Evolutionary conservation across 2,797 vertebrate species (phyloP).

Genomic region (Anas flavirostris): DNA sequence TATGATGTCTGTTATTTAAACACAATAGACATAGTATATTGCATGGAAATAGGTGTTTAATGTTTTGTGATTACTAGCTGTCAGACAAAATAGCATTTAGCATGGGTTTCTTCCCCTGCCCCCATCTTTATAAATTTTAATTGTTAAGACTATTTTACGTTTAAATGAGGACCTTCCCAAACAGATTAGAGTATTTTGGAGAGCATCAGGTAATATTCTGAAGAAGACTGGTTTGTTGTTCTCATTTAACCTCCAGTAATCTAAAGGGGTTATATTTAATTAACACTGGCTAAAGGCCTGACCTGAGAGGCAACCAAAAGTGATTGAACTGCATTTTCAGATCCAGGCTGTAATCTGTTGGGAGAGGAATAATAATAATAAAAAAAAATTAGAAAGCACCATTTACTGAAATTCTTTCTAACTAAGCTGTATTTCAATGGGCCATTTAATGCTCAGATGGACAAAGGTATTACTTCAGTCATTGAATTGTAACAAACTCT

Average conservation of each 20-base stretch:
- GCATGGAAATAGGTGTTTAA: conserved; percentile 57
- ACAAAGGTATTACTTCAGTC: conserved; percentile 88
- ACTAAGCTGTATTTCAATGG: conserved; percentile 86
- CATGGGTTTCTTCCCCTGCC: neutral
- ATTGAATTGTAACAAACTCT: conserved; percentile 82
- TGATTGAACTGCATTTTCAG: conserved; percentile 86
- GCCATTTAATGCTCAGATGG: conserved; percentile 87
- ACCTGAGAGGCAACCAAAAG: conserved; percentile 84
- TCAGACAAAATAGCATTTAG: conserved; percentile 31
- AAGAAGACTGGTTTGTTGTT: conserved; percentile 68
- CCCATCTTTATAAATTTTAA: conserved; percentile 26
- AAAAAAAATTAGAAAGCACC: conserved; percentile 74
- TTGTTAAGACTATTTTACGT: conserved; percentile 30
- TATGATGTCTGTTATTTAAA: conserved; percentile 66
- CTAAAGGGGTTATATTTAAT: conserved; percentile 92
- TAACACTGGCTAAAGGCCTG: conserved; percentile 89
- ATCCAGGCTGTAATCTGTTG: conserved; percentile 79
- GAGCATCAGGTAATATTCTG: conserved; percentile 54
- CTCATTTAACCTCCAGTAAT: conserved; percentile 86
- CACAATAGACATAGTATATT: conserved; percentile 53
- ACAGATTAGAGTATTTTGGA: conserved; percentile 47
- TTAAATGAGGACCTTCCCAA: conserved; percentile 17
- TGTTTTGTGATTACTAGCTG: conserved; percentile 48
- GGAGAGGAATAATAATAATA: conserved; percentile 74
- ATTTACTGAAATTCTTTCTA: conserved; percentile 80